These are phyloP conservation scores for Rhinophrynus dorsalis DNA, from an alignment of 2,797 vertebrate species.

Conservation along the genomic window DNA sequence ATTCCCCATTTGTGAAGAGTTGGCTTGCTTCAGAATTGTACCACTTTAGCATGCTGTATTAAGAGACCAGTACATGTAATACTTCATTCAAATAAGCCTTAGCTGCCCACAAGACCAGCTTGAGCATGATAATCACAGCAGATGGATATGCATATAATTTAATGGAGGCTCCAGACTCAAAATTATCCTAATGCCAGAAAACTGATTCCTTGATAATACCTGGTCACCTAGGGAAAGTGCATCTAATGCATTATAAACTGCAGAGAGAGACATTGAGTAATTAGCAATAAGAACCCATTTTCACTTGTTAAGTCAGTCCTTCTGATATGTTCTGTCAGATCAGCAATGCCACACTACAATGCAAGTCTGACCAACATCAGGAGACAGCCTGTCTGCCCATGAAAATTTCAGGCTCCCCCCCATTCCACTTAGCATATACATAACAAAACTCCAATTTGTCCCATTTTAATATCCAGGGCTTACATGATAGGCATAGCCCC, in stretches of 20 bases:
- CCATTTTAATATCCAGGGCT: conserved; percentile 56
- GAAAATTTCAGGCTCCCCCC: conserved; percentile 7
- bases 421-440: conserved; percentile 54
- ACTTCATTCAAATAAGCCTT: too few relatives aligned
- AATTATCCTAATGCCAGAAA: conserved; percentile 12
- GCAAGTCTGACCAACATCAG: conserved; percentile 53
- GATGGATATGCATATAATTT: conserved; percentile 19
- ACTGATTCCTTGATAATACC: conserved; percentile 39
- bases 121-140: conserved; percentile 8
- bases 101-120: too few relatives aligned
- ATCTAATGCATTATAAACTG: conserved; percentile 51
- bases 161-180: conserved; percentile 46
- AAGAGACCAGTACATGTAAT: too few relatives aligned
- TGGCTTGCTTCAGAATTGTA: too few relatives aligned
- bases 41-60: too few relatives aligned
- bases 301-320: conserved; percentile 61
- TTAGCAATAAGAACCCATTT: conserved; percentile 62
- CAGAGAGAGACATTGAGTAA: conserved; percentile 53
- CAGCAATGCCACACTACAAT: conserved; percentile 56
- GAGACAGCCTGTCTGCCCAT: conserved; percentile 65
- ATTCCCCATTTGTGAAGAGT: too few relatives aligned
- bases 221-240: conserved; percentile 42
- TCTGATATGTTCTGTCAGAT: conserved; percentile 53
- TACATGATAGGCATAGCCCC: conserved; percentile 38
- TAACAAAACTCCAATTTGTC: conserved; percentile 51